A percentile compares a stretch with the other conserved stretches of the same genome.
Evolutionary conservation across 1,140 invertebrate genomes (phyloP).

Genomic region (Sitobion miscanthi): DNA sequence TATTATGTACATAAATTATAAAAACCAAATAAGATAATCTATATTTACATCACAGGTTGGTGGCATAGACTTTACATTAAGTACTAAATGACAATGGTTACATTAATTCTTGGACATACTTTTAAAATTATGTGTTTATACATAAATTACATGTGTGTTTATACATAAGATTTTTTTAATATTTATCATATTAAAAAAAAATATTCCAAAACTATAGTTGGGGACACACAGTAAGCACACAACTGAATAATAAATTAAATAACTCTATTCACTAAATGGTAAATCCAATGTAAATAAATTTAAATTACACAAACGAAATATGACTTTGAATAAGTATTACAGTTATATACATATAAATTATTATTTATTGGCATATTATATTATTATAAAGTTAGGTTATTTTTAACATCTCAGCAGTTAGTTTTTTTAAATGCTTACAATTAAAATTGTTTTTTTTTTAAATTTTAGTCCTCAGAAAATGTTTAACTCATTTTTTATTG

Average conservation of each 20-base stretch:
- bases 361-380: not conserved
- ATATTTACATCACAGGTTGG: conserved; percentile 40
- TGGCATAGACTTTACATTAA: conserved; percentile 6
- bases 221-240: not conserved
- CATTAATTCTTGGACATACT: not conserved
- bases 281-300: conserved; percentile 3
- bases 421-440: not conserved
- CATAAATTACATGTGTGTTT: conserved; percentile 11
- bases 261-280: not conserved
- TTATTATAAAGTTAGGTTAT: not conserved
- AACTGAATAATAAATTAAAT: conserved; percentile 28
- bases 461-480: not conserved
- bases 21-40: not conserved
- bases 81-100: conserved; percentile 20
- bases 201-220: not conserved
- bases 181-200: not conserved
- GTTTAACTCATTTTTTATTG: not conserved
- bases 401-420: not conserved
- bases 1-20: conserved; percentile 42
- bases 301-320: not conserved
- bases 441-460: not conserved
- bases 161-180: not conserved
- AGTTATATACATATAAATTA: not conserved
- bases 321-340: not conserved
- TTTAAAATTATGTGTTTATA: not conserved